Conservation (phyloP, 2,113 vertebrate genomes). For the Crotalus helleri region DNA sequence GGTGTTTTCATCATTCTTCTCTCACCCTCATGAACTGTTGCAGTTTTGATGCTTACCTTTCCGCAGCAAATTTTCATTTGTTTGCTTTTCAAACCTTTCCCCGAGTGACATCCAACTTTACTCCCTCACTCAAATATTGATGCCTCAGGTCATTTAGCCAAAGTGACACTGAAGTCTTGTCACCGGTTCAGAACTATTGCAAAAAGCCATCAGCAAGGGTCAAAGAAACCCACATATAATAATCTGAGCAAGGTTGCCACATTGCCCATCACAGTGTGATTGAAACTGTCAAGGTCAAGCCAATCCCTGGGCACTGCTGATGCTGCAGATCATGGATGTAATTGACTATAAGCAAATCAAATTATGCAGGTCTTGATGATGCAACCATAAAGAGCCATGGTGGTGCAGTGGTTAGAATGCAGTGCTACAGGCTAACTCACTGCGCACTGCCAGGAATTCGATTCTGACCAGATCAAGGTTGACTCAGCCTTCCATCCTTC, state of each 20-base stretch:
- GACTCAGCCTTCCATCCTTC: background rate
- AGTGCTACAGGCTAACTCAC: background rate
- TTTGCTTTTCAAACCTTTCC: slow-evolving; percentile 5
- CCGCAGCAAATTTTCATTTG: background rate
- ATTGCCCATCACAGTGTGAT: background rate
- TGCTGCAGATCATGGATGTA: background rate
- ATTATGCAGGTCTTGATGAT: background rate
- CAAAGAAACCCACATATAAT: background rate
- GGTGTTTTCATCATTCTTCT: background rate
- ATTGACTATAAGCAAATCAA: background rate
- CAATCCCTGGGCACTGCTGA: background rate
- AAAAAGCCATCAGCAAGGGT: background rate
- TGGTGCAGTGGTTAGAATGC: background rate
- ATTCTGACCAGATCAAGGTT: background rate
- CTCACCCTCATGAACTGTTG: background rate
- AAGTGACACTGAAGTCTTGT: background rate
- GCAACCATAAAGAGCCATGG: background rate
- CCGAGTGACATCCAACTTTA: background rate
- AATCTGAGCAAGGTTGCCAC: background rate
- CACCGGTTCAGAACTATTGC: background rate
- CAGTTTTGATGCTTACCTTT: background rate
- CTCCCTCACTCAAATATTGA: background rate
- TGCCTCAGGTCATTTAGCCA: background rate
- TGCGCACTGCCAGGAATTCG: background rate
- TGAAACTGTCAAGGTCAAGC: background rate